Percentiles rank a stretch among this genome's conserved stretches.
Conservation (phyloP, 53 echinoderm and acorn worm species). For the Paracentrotus lividus region DNA sequence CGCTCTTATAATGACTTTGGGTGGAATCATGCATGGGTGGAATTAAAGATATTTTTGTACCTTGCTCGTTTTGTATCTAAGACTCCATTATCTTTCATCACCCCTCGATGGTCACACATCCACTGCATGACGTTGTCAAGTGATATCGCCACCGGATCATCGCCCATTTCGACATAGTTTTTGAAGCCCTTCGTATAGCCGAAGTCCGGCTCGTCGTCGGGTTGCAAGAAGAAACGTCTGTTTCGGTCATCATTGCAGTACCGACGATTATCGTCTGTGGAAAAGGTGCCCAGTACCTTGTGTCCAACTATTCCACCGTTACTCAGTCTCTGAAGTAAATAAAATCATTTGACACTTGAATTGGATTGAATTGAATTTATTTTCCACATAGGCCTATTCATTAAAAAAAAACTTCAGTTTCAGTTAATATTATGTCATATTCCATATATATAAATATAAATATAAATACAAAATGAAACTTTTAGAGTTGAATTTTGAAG, state of each 20-base stretch:
- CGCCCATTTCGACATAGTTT: not conserved
- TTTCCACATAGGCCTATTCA: too few species aligned
- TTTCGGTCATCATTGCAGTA: conserved; percentile 26
- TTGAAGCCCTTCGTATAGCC: not conserved
- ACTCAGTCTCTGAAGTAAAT: too few species aligned
- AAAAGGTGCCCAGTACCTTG: conserved; percentile 9
- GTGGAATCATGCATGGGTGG: too few species aligned
- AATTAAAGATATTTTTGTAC: too few species aligned
- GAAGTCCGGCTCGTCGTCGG: conserved; percentile 2
- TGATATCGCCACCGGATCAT: not conserved
- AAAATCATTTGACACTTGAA: too few species aligned
- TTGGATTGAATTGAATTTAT: too few species aligned
- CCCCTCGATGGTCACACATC: not conserved
- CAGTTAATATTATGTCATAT: too few species aligned
- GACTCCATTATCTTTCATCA: not conserved
- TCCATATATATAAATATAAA: too few species aligned
- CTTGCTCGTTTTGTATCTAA: not conserved
- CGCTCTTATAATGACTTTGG: too few species aligned
- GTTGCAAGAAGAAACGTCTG: conserved; percentile 17
- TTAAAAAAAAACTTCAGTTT: too few species aligned
- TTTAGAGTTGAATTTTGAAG: too few species aligned
- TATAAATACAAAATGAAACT: too few species aligned
- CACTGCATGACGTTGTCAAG: not conserved
- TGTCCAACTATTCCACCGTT: not conserved
- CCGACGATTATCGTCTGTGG: not conserved